Evolutionary conservation across 2,888 invertebrate species (phyloP), one percentile per base, ranked within the genome.

Genomic region (Oligia latruncula): DNA sequence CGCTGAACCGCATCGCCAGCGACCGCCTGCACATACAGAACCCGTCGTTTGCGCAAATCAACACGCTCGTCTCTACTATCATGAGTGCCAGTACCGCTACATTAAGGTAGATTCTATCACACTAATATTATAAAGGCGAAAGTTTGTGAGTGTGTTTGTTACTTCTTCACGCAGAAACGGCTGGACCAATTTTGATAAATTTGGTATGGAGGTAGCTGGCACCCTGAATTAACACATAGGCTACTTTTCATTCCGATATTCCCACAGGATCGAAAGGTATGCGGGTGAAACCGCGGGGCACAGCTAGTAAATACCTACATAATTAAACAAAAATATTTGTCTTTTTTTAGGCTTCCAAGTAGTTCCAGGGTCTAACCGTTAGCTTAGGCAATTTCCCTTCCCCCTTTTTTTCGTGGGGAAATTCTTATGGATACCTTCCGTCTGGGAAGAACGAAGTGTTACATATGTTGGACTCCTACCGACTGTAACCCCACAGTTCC

Each of bases 21-120:
- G 99, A 99, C 93, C 97, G 99, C 70, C 97, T 99, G 52, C 99
- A 99, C 91, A 99, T 99, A 91, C 98, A 99, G 94, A 99, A 99
- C 94, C 99, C 99, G 0, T 98, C 99, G 1, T 99, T 99, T 93
- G 98, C 99, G 40, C 99, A 99, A 96, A 99, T 99, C 90, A 99
- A 99, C 95, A 98, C 99, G 65, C 97, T 99, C 78, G 99, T 99
- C 0, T 99, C 99, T 20, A 99, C 99, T 5, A 99, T 99, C 74
- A 99, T 99, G 99, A 99, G 99, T 58, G 99, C 99, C 60, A 99
- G 99, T 88, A 99, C 99, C 0, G 98, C 99, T 17, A 99, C 99
- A 4, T 97, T 99, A 64, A 98, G 99, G 97, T 98, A 58, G 35
- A 8, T 55, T 35, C 3, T 71, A 62, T n/a, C 40, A 40, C 40